Base-by-base conservation (phyloP, 2,797 vertebrate species). In the Bradypus variegatus region DNA sequence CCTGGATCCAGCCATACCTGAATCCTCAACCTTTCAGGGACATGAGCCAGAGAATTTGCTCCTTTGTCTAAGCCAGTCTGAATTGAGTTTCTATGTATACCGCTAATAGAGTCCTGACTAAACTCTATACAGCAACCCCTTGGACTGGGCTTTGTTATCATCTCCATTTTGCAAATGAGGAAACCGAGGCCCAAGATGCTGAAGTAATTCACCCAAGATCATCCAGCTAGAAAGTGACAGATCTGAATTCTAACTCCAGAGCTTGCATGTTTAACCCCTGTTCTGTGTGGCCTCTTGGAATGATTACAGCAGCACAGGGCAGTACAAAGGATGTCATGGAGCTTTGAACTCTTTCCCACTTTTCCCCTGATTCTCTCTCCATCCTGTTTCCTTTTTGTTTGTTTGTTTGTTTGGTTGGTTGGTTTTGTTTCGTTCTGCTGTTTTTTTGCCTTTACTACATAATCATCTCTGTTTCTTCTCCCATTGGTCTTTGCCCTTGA, bases 1-100 rank as follows among this genome's bases (percentile, higher is more conserved):
- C 76, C 85, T 79, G 73, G 79, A 91, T 91, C 84, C 64, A 93
- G 84, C 67, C 67, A 50, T 58, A 19, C 73, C 89, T 89, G 80
- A 75, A 88, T 41, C 38, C 55, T 45, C 72, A 15, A n/a, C 38
- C 36, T 83, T 31, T 85, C 23, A 31, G 38, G 27, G 48, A 50
- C 29, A 50, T 13, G 82, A 48, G 38, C 50, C 33, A 75, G 67
- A 79, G 55, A 81, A 33, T 29, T 75, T 79, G 23, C 3, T 25
- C 2, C 60, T 65, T 85, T 41, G 58, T 48, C 29, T 41, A 29
- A 83, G 48, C 16, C 50, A 50, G 50, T 60, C 55, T 38, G 33
- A 67, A 48, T 0, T 18, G 45, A 73, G 21, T n/a, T 70, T 91
- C 67, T 70, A 8, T 25, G 36, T 25, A 45, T 73, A 70, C n/a